Percentiles rank a stretch among this genome's conserved stretches.
Conservation (phyloP, 2,888 invertebrate genomes). For the Melangyna quadrimaculata region DNA sequence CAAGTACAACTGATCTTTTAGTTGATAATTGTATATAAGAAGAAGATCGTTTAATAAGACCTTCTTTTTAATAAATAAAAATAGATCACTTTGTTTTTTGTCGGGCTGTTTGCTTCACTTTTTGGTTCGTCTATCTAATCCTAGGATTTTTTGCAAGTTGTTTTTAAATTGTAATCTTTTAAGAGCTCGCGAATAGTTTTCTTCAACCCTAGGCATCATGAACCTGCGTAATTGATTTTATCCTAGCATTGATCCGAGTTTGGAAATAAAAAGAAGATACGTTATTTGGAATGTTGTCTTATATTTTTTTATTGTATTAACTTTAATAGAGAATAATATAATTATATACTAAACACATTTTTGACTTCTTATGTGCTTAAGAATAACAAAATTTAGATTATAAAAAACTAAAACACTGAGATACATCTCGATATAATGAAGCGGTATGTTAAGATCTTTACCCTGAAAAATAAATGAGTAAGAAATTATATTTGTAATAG, state of each 20-base stretch:
- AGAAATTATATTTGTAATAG: not conserved
- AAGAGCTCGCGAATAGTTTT: no score
- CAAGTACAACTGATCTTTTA: no score
- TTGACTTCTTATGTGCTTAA: slow-evolving; percentile 22
- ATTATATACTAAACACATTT: slow-evolving; percentile 26
- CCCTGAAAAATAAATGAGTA: not conserved
- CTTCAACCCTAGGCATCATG: no score
- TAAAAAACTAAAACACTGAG: slow-evolving; percentile 1
- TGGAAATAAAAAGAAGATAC: not conserved
- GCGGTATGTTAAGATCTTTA: not conserved
- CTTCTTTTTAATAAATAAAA: no score
- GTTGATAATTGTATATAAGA: no score
- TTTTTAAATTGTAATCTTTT: no score
- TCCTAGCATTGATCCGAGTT: not conserved
- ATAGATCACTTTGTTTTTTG: no score
- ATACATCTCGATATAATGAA: not conserved
- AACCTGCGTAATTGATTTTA: not conserved
- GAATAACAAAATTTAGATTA: slow-evolving; percentile 30
- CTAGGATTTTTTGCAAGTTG: no score
- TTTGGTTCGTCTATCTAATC: no score
- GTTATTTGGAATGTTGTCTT: slow-evolving; percentile 46
- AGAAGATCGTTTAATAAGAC: no score
- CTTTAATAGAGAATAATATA: slow-evolving; percentile 37
- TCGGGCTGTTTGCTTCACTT: no score
- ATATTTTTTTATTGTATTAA: slow-evolving; percentile 43